Evolutionary conservation across 2,797 vertebrate genomes (phyloP), one percentile per base, ranked within the genome.

Genomic region (Enteromius afrohamiltoni): DNA sequence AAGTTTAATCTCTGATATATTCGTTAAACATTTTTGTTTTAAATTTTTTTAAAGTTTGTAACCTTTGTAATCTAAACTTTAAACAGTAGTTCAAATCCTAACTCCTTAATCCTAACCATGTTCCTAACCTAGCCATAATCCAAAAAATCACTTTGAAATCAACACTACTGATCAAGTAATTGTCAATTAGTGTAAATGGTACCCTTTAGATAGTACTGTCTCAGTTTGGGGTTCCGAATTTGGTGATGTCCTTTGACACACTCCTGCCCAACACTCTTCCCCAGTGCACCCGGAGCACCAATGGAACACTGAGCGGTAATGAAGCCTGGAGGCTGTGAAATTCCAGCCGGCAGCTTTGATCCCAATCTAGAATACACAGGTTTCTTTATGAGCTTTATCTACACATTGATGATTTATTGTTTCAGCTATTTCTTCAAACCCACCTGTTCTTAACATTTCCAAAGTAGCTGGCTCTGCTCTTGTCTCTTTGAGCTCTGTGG

Each of bases 151-250:
- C 42, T 9, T 17, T 49, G 47, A 5, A 49, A 49, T 26, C 47
- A 73, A 31, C 69, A 73, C 8, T 21, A 21, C 8, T 70, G 2
- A 73, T 51, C 45, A 73, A 26, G 2, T 73, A 51, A 47, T 16
- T 26, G n/a, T 45, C 40, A 70, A 45, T 45, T n/a, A 8, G 23
- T 49, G 40, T 42, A 37, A 37, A 37, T 1, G 37, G 37, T 86
- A 95, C 95, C 95, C 92, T 92, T 92, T 11, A 95, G 91, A 89
- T 96, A 96, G 90, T 95, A 96, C 89, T 94, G 94, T 31, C 95
- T 91, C 80, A 96, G 92, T 86, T 91, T 93, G 58, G 95, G 94
- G 91, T 96, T 95, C 83, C 95, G 91, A 85, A 96, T 96, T 90
- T 94, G 94, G 89, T 92, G 88, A 13, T 91, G 90, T 37, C 87